Percentiles rank a stretch among this genome's conserved stretches.
Evolutionary conservation across 2,888 invertebrate genomes (phyloP).

Genomic region (Orthosia gothica): DNA sequence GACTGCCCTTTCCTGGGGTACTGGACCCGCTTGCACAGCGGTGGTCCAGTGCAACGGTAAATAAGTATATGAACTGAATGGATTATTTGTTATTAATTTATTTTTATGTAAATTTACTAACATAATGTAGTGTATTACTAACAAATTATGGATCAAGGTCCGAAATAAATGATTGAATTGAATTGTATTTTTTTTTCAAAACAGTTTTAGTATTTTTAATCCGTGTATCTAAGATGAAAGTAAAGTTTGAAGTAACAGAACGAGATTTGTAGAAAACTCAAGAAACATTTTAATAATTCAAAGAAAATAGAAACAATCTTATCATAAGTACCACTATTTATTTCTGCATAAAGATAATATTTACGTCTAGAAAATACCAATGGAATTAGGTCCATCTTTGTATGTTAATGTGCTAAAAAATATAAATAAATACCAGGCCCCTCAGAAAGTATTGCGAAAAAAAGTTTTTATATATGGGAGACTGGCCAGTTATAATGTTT

Average conservation of each 20-base stretch:
- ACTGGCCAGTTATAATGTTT: too few species aligned
- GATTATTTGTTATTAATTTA: too few species aligned
- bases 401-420: neutral
- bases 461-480: too few species aligned
- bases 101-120: too few species aligned
- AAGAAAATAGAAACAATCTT: neutral
- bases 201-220: neutral
- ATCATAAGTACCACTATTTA: neutral
- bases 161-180: too few species aligned
- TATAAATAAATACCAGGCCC: neutral
- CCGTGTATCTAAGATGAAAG: neutral
- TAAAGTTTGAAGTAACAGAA: neutral
- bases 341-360: neutral
- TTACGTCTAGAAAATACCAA: neutral
- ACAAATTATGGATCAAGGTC: too few species aligned
- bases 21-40: too few species aligned
- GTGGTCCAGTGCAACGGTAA: too few species aligned
- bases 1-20: too few species aligned
- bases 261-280: neutral
- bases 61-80: too few species aligned
- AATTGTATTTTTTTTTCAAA: neutral
- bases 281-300: neutral
- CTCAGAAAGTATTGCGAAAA: too few species aligned
- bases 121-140: too few species aligned
- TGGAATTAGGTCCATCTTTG: neutral